Evolutionary conservation across 2,888 invertebrate species (phyloP).

Genomic region (Lacanobia wlatinum): DNA sequence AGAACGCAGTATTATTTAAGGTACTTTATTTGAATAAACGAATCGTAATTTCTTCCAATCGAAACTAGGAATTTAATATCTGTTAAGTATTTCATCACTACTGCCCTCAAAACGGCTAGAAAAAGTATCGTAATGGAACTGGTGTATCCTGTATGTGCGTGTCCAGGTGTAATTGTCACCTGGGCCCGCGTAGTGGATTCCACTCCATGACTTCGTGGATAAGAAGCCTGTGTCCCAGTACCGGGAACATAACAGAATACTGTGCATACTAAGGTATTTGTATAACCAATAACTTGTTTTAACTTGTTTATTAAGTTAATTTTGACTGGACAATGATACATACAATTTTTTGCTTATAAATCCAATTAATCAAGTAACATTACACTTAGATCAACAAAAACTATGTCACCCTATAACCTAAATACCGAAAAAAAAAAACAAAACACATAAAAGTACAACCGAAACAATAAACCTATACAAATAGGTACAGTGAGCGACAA

Average conservation of each 20-base stretch:
- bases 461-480: conserved; percentile 57
- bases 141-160: background rate
- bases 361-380: background rate
- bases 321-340: background rate
- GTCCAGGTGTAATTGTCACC: too few species aligned
- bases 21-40: background rate
- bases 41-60: background rate
- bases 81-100: too few species aligned
- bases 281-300: too few species aligned
- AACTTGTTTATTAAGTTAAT: too few species aligned
- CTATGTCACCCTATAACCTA: conserved; percentile 10
- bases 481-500: conserved; percentile 54
- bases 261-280: too few species aligned
- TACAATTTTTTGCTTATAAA: background rate
- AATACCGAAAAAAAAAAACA: conserved; percentile 8
- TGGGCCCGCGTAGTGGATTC: too few species aligned
- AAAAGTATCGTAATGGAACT: too few species aligned
- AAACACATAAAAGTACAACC: conserved; percentile 30
- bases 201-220: background rate
- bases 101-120: too few species aligned
- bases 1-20: background rate
- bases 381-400: background rate
- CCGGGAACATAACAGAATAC: background rate
- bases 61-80: background rate
- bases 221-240: background rate